Conservation (phyloP, 2,113 vertebrate genomes). For the Plecturocebus donacophilus region DNA sequence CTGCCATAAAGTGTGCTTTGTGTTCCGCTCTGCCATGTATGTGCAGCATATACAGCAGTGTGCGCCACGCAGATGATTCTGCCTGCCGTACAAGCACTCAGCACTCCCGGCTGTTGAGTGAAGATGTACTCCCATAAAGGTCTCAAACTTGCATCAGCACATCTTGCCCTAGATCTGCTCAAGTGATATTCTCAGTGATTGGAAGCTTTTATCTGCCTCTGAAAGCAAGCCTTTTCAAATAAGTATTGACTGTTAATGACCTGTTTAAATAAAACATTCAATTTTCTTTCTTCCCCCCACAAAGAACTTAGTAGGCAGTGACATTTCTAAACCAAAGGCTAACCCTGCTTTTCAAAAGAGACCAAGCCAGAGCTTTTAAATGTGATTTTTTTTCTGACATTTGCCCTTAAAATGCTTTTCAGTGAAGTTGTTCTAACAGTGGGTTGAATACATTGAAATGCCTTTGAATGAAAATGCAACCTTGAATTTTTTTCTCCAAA, state of each 20-base stretch:
- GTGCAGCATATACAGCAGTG: background rate
- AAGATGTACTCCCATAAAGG: background rate
- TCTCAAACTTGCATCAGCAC: constrained; percentile 56
- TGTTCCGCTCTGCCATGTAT: background rate
- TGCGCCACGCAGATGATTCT: fast-evolving
- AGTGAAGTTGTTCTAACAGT: constrained; percentile 53
- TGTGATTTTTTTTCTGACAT: constrained; percentile 66
- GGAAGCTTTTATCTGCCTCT: constrained; percentile 68
- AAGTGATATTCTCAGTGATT: constrained; percentile 64
- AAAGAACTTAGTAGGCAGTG: constrained; percentile 58
- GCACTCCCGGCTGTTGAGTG: background rate
- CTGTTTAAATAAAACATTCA: constrained; percentile 72
- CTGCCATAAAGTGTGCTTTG: background rate
- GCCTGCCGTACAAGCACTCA: background rate
- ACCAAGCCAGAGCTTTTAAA: constrained; percentile 61
- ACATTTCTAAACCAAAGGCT: constrained; percentile 72
- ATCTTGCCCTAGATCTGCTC: constrained; percentile 62
- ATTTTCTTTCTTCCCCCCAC: constrained; percentile 53
- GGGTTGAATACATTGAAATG: constrained; percentile 44
- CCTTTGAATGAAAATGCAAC: constrained; percentile 68
- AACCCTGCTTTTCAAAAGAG: constrained; percentile 70
- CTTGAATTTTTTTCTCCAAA: constrained; percentile 54
- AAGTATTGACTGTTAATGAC: constrained; percentile 67
- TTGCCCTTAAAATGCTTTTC: constrained; percentile 68
- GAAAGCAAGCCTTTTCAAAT: constrained; percentile 73